Conservation (phyloP, 2,888 invertebrate genomes). For the Cantharis rufa region DNA sequence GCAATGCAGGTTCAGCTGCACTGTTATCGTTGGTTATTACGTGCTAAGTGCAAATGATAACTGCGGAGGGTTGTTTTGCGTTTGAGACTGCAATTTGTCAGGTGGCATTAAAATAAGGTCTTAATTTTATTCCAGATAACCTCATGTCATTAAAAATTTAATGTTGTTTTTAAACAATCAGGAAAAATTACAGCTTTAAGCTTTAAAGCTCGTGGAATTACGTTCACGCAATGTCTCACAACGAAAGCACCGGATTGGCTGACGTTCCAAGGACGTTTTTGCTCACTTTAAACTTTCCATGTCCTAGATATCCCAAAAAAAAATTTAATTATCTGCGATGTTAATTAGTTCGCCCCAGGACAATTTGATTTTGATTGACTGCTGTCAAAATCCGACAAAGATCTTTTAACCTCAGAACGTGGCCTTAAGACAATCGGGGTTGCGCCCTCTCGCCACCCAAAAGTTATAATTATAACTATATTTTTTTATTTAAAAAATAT, state of each 20-base stretch:
- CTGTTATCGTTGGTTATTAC: constrained; percentile 21
- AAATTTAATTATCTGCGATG: too few species aligned
- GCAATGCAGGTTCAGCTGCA: constrained; percentile 25
- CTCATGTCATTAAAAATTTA: background rate
- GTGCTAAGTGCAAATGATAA: constrained; percentile 25
- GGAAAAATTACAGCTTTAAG: background rate
- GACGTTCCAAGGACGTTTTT: background rate
- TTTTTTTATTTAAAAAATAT: too few species aligned
- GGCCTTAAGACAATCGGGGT: too few species aligned
- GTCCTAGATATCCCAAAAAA: background rate
- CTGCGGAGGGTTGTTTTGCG: constrained; percentile 11
- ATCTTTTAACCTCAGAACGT: too few species aligned
- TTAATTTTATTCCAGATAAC: background rate
- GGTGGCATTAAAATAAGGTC: constrained; percentile 1
- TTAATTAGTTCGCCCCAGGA: too few species aligned
- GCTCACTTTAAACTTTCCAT: background rate
- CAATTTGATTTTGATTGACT: too few species aligned
- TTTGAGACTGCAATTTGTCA: constrained; percentile 12
- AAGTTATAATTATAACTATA: too few species aligned
- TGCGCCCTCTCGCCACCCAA: too few species aligned
- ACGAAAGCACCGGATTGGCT: too few species aligned
- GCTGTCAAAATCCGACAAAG: too few species aligned
- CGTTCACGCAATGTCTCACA: background rate
- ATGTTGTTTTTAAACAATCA: background rate
- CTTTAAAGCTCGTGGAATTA: background rate